A percentile compares a stretch with the other conserved stretches of the same genome.
These are phyloP conservation scores for Glaucomys volans DNA, from an alignment of 2,113 vertebrate species.

Conservation along the genomic window DNA sequence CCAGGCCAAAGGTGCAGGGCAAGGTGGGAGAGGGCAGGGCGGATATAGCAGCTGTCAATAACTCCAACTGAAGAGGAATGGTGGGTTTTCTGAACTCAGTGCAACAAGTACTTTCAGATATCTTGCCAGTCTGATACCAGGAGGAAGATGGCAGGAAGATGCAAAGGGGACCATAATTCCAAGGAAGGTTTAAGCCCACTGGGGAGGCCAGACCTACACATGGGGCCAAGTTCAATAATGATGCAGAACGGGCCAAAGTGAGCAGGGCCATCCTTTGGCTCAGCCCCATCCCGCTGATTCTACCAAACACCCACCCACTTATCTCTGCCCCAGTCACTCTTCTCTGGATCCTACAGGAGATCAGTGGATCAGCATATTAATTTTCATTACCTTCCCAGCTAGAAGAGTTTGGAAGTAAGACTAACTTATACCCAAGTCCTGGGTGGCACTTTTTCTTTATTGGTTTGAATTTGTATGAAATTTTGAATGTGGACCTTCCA, in stretches of 20 bases:
- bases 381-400: background rate
- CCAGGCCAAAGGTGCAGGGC: background rate
- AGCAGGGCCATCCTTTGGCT: background rate
- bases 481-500: background rate
- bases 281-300: background rate
- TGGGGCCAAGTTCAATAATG: background rate
- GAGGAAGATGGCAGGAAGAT: background rate
- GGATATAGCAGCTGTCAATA: background rate
- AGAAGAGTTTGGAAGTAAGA: background rate
- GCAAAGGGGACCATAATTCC: background rate
- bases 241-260: background rate
- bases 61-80: background rate
- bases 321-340: background rate
- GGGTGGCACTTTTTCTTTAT: background rate
- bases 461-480: background rate
- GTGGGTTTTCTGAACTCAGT: background rate
- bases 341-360: background rate
- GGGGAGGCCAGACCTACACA: background rate
- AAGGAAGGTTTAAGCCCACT: background rate
- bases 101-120: background rate
- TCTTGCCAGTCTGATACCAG: background rate
- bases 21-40: conserved; percentile 32
- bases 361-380: background rate
- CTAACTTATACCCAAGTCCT: background rate
- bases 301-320: background rate